Base-by-base conservation (phyloP, 2,797 vertebrate genomes). In the Sibirionetta formosa region DNA sequence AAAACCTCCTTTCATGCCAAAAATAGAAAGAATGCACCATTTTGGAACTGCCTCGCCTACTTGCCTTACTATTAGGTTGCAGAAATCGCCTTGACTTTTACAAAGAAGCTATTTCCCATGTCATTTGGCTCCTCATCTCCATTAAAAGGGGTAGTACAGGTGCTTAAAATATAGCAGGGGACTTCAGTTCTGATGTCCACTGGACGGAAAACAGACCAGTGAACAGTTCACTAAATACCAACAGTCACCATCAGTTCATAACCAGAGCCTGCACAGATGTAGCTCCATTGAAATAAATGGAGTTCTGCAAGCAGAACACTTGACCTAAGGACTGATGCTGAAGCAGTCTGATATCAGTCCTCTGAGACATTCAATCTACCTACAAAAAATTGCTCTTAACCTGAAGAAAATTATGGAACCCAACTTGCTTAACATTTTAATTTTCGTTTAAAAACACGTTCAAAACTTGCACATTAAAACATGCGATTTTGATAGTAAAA, bases 1-100 rank as follows among this genome's bases (percentile, higher is more conserved):
- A 96, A 92, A 95, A 66, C 33, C 64, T 96, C 82, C 88, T 96
- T 94, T 94, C 58, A 44, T 64, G 82, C 78, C 88, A 90, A 87
- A 95, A 94, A 95, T 77, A 95, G 95, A 86, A 84, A 27, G 90
- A 95, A 82, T 3, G 65, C 11, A 14, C 75, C 72, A 70, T 94
- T 94, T 91, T 40, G 50, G 48, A 94, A 60, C 1, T 26, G 82
- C 23, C 46, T n/a, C 80, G 51, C 51, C 75, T 77, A 66, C 29
- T 91, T 71, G 20, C 26, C 48, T 82, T 73, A 86, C 82, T 60
- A 64, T 82, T 92, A 86, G 60, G 68, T 54, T 76, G 22, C 38
- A 83, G 51, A 51, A 72, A 90, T 76, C 31, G 66, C 40, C 51
- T 5, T 61, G 35, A 61, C 20, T 54, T 91, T 82, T 54, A 82